These are phyloP conservation scores for Vidua chalybeata DNA, from an alignment of 2,113 vertebrate species.

Conservation along the genomic window DNA sequence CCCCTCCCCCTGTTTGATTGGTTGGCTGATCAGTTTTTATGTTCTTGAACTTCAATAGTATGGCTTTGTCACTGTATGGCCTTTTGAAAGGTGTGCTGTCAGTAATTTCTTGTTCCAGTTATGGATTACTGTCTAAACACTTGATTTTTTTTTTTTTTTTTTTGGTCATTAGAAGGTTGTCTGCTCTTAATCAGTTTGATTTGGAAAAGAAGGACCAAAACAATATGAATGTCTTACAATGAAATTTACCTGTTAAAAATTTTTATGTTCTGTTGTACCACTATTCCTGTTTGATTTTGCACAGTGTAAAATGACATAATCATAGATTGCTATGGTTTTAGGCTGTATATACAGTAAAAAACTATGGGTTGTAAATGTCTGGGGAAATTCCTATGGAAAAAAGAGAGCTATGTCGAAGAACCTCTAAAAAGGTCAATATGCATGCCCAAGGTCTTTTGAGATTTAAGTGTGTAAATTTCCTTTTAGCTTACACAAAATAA, in stretches of 20 bases:
- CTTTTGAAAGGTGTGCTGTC: conserved; percentile 58
- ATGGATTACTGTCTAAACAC: conserved; percentile 65
- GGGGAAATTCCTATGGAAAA: conserved; percentile 98
- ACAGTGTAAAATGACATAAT: conserved; percentile 98
- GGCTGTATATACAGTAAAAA: conserved; percentile 93
- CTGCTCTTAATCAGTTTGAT: conserved; percentile 76
- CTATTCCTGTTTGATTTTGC: conserved; percentile 95
- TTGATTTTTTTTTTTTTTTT: conserved; percentile 37
- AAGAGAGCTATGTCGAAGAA: conserved; percentile 87
- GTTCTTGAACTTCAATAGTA: conserved; percentile 25
- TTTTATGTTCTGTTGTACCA: conserved; percentile 80
- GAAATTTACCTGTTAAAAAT: conserved; percentile 71
- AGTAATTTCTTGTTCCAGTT: conserved; percentile 47
- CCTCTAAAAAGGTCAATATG: conserved; percentile 88
- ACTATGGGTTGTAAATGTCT: conserved; percentile 94
- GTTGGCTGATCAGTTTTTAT: conserved; percentile 52
- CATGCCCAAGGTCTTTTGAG: conserved; percentile 92
- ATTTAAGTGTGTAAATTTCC: conserved; percentile 96
- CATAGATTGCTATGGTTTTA: conserved; percentile 97
- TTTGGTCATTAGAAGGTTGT: conserved; percentile 58
- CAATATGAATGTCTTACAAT: conserved; percentile 80
- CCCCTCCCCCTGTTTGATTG: neutral
- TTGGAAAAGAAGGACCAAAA: conserved; percentile 93
- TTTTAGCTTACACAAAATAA: conserved; percentile 99
- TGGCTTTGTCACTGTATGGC: conserved; percentile 49